Base-by-base conservation (phyloP, 1,140 invertebrate genomes). In the Drosophila prosaltans region DNA sequence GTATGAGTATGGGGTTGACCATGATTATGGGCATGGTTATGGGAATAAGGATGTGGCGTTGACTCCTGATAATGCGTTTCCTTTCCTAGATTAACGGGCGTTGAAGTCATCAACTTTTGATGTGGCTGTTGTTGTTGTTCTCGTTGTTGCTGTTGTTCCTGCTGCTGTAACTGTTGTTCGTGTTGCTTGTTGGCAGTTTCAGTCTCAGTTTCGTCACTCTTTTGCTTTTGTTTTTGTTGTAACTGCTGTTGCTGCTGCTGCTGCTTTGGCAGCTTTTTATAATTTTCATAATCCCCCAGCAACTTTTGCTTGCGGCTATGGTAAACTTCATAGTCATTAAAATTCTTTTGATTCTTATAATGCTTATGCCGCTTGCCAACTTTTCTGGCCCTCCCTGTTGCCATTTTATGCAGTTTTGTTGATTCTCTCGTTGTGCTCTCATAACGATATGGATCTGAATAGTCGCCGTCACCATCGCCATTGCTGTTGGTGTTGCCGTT, bases 311-410 rank as follows among this genome's bases (percentile, higher is more conserved):
- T 57, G 68, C 74, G 84, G 77, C 84, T 81, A 62, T 89, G 84
- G 71, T 81, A 74, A 90, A 83, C 78, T 91, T 91, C 77, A 63
- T 91, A 74, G 81, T 86, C 89, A 81, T 91, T 81, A 82, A 90
- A 80, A 81, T 78, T 80, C 73, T 90, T 88, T 88, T 88, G 84
- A 89, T 88, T 89, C 74, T 90, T 81, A 41, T 72, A 80, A 80
- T 91, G 80, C 78, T 81, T 79, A 57, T 71, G 76, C 84, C 83
- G 84, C 84, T 88, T 88, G 72, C 84, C 83, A 77, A 80, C 84
- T 83, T 80, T 89, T 45, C 80, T 67, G 21, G 45, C 45, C 45
- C 45, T 51, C 45, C 45, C 45, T 10, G 45, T 51, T 54, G 74
- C 80, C 65, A 68, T 65, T 77, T 88, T 86, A 74, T 86, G 80